A percentile compares a stretch with the other conserved stretches of the same genome.
phyloP scores from a whole-genome alignment of 2,888 invertebrate genomes.

The Tetragonisca angustula region DNA sequence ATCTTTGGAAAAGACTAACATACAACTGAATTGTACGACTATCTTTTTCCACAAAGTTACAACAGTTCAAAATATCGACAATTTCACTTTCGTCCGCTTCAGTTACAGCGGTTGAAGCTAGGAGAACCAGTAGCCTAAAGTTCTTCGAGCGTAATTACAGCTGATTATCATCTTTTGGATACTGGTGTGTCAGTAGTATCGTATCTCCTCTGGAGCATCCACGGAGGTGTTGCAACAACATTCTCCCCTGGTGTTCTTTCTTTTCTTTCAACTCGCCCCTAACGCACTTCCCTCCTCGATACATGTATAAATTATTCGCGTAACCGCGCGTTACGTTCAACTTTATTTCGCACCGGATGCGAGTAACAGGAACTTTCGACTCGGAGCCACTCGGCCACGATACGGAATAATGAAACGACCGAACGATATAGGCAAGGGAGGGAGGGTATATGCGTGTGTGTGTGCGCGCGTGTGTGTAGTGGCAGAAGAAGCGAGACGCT shows the following conservation, averaged over 20 bases:
- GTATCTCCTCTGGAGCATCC: constrained; percentile 4
- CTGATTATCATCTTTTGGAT: constrained; percentile 19
- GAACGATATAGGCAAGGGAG: background rate
- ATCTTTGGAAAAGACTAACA: too few species aligned
- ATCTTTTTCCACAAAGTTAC: too few species aligned
- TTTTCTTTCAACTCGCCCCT: background rate
- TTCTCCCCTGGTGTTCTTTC: background rate
- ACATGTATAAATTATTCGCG: constrained; percentile 48
- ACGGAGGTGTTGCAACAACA: background rate
- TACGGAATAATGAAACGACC: constrained; percentile 45
- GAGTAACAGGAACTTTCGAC: constrained; percentile 66
- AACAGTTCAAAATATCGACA: too few species aligned
- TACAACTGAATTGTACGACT: too few species aligned
- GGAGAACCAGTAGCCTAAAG: background rate
- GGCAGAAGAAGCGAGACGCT: constrained; percentile 44
- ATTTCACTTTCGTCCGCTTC: too few species aligned
- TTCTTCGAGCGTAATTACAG: background rate
- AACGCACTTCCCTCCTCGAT: background rate
- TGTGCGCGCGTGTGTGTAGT: background rate
- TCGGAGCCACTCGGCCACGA: constrained; percentile 41
- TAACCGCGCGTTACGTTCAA: constrained; percentile 52
- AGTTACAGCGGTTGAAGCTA: background rate
- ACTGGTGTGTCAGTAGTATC: constrained; percentile 3
- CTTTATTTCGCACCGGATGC: constrained; percentile 65
- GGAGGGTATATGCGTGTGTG: background rate